Base-by-base conservation (phyloP, 2,113 vertebrate species). In the Meles meles region DNA sequence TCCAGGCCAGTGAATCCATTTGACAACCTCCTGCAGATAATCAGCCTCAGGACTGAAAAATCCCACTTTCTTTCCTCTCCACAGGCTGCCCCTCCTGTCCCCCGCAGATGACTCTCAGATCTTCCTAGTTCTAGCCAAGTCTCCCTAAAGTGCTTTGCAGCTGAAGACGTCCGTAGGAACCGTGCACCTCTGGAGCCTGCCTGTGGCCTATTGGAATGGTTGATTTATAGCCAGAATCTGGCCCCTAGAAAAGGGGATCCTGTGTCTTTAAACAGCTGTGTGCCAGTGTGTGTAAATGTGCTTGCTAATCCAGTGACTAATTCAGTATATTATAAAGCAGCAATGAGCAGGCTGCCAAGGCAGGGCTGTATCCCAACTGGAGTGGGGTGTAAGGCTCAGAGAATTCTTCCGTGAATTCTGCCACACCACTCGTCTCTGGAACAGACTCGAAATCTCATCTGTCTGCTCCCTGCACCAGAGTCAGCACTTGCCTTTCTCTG, bases 251-350 rank as follows among this genome's bases (percentile, higher is more conserved):
- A 90, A 88, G 92, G 67, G 90, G 96, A 57, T 37, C 84, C 9
- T 97, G 97, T 91, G 97, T 98, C 98, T 98, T 98, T 98, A 98
- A 98, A 97, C 97, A 98, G 98, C 98, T 96, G 97, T 74, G 83
- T 0, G 12, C 96, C 96, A 95, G 79, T 29, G 34, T 97, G 98
- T 96, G 97, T 97, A 96, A 97, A 69, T 77, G 89, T 12, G 80
- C 96, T 98, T 55, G 63, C 98, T 98, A 97, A 98, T 96, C 96
- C 71, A 92, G 97, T 98, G 98, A 99, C 98, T 99, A 98, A 99
- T 71, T 90, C 61, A 0, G 77, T 63, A 31, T 96, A 42, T 92
- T 87, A 77, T 88, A 84, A 91, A 95, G 97, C 92, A 63, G 91
- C 87, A 21, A 37, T 17, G 14, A 91, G 93, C 87, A 1, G 0